Percentiles rank a stretch among this genome's conserved stretches.
phyloP scores from a whole-genome alignment of 2,797 vertebrate genomes.

The Rhinogobio ventralis region DNA sequence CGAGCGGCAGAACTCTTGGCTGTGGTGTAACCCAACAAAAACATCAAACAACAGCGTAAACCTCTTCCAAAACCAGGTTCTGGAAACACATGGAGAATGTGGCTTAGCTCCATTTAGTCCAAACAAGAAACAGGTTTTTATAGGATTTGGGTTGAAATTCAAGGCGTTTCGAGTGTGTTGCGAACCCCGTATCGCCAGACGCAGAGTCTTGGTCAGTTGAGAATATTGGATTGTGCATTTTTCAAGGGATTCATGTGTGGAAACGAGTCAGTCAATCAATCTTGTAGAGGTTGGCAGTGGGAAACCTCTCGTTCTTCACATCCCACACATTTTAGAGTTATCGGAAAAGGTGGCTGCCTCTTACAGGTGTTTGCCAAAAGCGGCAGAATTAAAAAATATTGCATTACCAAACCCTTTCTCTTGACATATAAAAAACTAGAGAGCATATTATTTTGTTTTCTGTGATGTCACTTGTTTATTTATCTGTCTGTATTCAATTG shows the following conservation, averaged over 20 bases:
- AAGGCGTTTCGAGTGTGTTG: slow-evolving; percentile 18
- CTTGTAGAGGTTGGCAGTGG: not conserved
- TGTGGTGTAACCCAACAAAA: slow-evolving; percentile 47
- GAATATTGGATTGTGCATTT: slow-evolving; percentile 15
- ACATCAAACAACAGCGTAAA: slow-evolving; percentile 56
- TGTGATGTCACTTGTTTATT: not conserved
- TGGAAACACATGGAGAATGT: slow-evolving; percentile 53
- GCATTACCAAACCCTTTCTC: not conserved
- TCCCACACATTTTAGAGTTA: slow-evolving; percentile 22
- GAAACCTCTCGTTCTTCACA: slow-evolving; percentile 1
- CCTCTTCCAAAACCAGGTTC: slow-evolving; percentile 47
- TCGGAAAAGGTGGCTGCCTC: slow-evolving; percentile 28
- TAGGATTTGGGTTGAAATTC: slow-evolving; percentile 44
- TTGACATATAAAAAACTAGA: too few species aligned
- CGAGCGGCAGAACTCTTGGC: slow-evolving; percentile 48
- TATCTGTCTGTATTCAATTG: not conserved
- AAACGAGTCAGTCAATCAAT: slow-evolving; percentile 26
- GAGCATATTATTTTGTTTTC: not conserved
- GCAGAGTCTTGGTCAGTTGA: slow-evolving; percentile 14
- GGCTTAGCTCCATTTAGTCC: slow-evolving; percentile 47
- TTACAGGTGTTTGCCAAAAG: slow-evolving; percentile 10
- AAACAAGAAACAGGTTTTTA: slow-evolving; percentile 56
- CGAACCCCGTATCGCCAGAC: not conserved
- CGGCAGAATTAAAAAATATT: not conserved
- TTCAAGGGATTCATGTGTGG: slow-evolving; percentile 40